A percentile compares a stretch with the other conserved stretches of the same genome.
phyloP scores from a whole-genome alignment of 37 sponge, comb jelly and placozoan species.

The Haliclona indistincta region DNA sequence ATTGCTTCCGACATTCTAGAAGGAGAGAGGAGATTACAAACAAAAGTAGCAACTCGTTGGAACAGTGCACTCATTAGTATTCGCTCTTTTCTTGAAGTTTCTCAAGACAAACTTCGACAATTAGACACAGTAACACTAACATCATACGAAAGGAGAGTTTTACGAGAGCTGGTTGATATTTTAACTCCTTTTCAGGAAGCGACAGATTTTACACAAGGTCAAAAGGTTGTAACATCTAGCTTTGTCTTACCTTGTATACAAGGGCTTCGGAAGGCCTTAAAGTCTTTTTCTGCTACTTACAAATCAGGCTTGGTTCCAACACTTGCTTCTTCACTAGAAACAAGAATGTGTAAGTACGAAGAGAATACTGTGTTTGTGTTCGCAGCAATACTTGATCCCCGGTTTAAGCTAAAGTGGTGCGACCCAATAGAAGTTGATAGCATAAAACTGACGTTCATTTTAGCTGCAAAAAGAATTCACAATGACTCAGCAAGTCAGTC shows the following conservation, averaged over 20 bases:
- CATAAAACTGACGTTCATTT: background rate
- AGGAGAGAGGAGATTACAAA: slow-evolving; percentile 26
- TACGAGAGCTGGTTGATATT: slow-evolving; percentile 43
- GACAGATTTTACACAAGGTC: slow-evolving; percentile 33
- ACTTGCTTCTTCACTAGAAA: slow-evolving; percentile 17
- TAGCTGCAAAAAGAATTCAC: background rate
- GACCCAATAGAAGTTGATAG: background rate
- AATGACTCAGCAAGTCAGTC: background rate
- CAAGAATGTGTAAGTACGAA: slow-evolving; percentile 23
- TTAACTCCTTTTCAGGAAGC: slow-evolving; percentile 39
- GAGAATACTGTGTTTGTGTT: slow-evolving; percentile 8
- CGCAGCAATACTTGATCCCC: slow-evolving; percentile 34
- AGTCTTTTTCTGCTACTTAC: slow-evolving; percentile 19
- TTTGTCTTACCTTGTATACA: slow-evolving; percentile 30
- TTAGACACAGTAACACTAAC: slow-evolving; percentile 19
- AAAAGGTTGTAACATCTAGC: slow-evolving; percentile 30
- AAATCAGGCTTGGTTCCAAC: slow-evolving; percentile 15
- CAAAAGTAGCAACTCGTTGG: slow-evolving; percentile 29
- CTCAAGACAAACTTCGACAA: slow-evolving; percentile 34
- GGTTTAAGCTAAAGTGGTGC: slow-evolving; percentile 46
- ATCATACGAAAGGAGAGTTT: slow-evolving; percentile 29
- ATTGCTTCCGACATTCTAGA: slow-evolving; percentile 16
- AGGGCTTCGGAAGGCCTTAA: slow-evolving; percentile 10
- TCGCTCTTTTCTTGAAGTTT: slow-evolving; percentile 23
- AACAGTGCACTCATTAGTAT: slow-evolving; percentile 31